Evolutionary conservation across 2,797 vertebrate species (phyloP), one percentile per base, ranked within the genome.

Genomic region (Betta splendens): DNA sequence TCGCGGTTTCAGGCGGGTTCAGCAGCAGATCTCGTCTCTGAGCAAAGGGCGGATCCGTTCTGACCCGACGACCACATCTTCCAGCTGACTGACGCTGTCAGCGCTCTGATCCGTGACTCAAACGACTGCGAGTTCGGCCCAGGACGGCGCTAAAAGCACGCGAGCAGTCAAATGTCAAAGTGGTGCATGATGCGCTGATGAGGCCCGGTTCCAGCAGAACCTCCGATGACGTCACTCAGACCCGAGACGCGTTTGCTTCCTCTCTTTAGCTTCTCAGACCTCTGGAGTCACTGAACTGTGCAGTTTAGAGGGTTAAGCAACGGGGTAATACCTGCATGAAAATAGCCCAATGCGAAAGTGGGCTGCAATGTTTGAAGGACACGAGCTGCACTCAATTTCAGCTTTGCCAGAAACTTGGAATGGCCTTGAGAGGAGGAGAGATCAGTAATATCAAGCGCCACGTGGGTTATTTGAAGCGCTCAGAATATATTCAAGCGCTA

Each of bases 401-500:
- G 28, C 47, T 35, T 39, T 9, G 31, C 32, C 61, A 51, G 42
- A 72, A 77, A 72, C 26, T 47, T 23, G 56, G 68, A 71, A 67
- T 32, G 71, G 64, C 66, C 72, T 26, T 6, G 9, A 26, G 66
- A 53, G 75, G 53, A 62, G 57, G 52, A 52, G 64, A 72, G 71
- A 79, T 64, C 61, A 13, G 75, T 44, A 60, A 40, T 36, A 72
- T 70, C 51, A 23, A 69, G 62, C 22, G 32, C 55, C 74, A 46
- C 68, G 43, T 2, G 56, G 79, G 59, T 83, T 78, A 72, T 77
- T 87, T 74, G 62, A 71, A 75, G 73, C 65, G 6, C 71, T 75
- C 75, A 69, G 76, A 85, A 81, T 75, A 71, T 65, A 84, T 76
- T 83, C 72, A 73, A 83, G 76, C 47, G 69, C 72, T 68, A 70